Conservation (phyloP, 2,888 invertebrate species). For the Erynnis tages region DNA sequence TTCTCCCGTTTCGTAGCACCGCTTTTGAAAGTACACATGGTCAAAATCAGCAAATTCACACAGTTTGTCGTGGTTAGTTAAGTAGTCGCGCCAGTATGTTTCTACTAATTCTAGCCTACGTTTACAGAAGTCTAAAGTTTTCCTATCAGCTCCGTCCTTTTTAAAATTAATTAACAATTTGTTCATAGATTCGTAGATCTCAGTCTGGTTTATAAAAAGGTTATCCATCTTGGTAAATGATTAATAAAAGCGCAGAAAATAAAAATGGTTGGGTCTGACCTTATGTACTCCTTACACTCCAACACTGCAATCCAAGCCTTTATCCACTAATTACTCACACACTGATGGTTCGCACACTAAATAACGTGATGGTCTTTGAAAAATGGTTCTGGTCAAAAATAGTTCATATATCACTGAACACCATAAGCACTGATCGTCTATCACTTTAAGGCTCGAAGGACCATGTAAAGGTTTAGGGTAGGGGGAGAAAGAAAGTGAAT, state of each 20-base stretch:
- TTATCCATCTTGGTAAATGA: conserved; percentile 1
- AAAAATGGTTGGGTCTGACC: conserved; percentile 4
- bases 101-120: neutral
- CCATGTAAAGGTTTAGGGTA: neutral
- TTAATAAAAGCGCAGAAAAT: neutral
- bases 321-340: neutral
- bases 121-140: neutral
- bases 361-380: no score
- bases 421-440: neutral
- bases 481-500: no score
- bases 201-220: neutral
- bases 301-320: neutral
- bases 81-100: neutral
- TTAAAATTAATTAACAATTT: conserved; percentile 6
- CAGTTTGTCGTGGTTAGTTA: neutral
- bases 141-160: neutral
- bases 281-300: neutral
- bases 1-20: neutral
- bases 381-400: neutral
- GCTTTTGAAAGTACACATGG: neutral
- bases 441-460: neutral
- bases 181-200: neutral
- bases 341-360: no score
- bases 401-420: neutral
- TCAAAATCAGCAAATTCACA: neutral